Percentiles rank a stretch among this genome's conserved stretches.
phyloP scores from a whole-genome alignment of 2,888 invertebrate genomes.

The Stramonita haemastoma region DNA sequence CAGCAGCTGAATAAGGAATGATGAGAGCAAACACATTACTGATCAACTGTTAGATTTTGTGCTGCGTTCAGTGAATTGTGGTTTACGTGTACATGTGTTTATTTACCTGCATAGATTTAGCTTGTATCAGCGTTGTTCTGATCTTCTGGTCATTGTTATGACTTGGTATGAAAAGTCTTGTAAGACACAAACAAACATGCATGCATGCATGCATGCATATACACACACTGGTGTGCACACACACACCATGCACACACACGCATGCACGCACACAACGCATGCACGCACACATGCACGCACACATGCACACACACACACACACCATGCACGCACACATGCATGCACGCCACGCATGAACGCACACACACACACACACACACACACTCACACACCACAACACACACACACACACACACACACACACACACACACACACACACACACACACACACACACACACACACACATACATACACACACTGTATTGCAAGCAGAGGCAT shows the following conservation, averaged over 20 bases:
- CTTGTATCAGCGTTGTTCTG: too few relatives aligned
- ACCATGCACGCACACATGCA: background rate
- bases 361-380: background rate
- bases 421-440: conserved; percentile 19
- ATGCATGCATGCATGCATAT: too few relatives aligned
- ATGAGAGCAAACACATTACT: too few relatives aligned
- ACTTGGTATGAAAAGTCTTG: too few relatives aligned
- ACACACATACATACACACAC: background rate
- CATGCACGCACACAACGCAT: background rate
- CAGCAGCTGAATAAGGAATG: too few relatives aligned
- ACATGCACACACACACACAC: background rate
- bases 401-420: conserved; percentile 21
- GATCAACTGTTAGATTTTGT: too few relatives aligned
- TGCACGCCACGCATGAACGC: background rate
- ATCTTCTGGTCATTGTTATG: too few relatives aligned
- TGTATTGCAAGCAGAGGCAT: background rate
- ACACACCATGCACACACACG: background rate
- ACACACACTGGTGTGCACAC: background rate
- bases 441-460: background rate
- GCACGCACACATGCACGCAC: conserved; percentile 5
- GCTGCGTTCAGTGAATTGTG: too few relatives aligned
- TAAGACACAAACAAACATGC: too few relatives aligned
- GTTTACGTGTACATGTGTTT: too few relatives aligned
- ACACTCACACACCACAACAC: background rate
- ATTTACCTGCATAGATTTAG: too few relatives aligned